Evolutionary conservation across 2,797 vertebrate species (phyloP).

Genomic region (Clarias platycephalus): DNA sequence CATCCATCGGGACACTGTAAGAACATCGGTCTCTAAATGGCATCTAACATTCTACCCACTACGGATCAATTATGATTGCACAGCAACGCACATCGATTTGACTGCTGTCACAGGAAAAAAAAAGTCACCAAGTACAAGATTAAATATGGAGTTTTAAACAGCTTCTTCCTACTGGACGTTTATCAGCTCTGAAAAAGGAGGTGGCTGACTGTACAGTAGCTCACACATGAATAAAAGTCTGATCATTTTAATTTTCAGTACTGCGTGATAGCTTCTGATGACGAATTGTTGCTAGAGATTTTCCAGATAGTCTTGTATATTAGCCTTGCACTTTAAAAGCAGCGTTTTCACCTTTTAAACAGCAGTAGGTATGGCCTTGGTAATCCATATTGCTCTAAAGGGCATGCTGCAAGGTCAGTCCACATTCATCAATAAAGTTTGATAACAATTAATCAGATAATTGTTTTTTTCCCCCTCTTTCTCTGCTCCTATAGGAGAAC

Average conservation of each 20-base stretch:
- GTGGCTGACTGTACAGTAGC: conserved; percentile 18
- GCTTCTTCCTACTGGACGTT: conserved; percentile 13
- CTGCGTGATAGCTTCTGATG: background rate
- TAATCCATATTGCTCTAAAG: conserved; percentile 7
- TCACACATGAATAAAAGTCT: conserved; percentile 27
- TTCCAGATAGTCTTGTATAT: conserved; percentile 7
- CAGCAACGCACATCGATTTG: conserved; percentile 30
- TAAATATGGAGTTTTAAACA: conserved; percentile 47
- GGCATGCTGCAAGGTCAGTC: conserved; percentile 1
- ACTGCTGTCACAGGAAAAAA: conserved; percentile 32
- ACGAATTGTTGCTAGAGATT: conserved; percentile 3
- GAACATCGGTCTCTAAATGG: conserved; percentile 58
- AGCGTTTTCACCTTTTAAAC: background rate
- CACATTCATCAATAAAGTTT: conserved; percentile 9
- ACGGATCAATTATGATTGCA: conserved; percentile 47
- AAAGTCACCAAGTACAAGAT: conserved; percentile 42
- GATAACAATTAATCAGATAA: conserved; percentile 26
- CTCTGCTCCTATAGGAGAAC: conserved; percentile 18
- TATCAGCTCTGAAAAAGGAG: background rate
- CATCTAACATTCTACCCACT: conserved; percentile 31
- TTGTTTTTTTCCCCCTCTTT: background rate
- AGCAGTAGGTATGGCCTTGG: background rate
- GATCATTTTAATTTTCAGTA: conserved; percentile 14
- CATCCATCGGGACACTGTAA: conserved; percentile 50
- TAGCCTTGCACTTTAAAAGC: background rate